Evolutionary conservation across 2,113 vertebrate species (phyloP), one percentile per base, ranked within the genome.

Genomic region (Scomber colias): DNA sequence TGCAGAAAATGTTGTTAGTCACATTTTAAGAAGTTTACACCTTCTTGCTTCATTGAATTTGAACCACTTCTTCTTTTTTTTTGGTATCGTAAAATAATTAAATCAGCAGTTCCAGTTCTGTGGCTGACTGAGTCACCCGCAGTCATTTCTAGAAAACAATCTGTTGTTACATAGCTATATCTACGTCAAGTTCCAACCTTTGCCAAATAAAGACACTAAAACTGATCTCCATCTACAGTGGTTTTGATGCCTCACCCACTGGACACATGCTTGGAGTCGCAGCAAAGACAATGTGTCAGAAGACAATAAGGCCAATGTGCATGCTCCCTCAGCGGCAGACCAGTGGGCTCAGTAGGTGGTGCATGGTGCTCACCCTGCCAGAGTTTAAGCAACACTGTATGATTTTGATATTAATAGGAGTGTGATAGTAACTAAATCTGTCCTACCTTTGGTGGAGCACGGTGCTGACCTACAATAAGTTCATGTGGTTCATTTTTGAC

Each of bases 281-380:
- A 68, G 59, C 84, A 14, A 57, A 81, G 35, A 82, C 80, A 74
- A 70, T 76, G 75, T 35, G 35, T 62, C 53, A 51, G 64, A 81
- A 61, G 72, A 92, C 90, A 92, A 88, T 87, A 82, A 76, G 66
- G 24, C 79, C 79, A 88, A 84, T 89, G 90, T 90, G 64, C 46
- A 9, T 3, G 30, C 59, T 65, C 51, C 49, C 53, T 70, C 46
- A 46, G 51, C 4, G 24, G 68, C 49, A 63, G 80, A 40, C 54
- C n/a, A 27, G 73, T 75, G 62, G 12, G 35, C 35, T 40, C 35
- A 40, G 35, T 40, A 40, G 35, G 35, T 40, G 35, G 35, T 2
- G 35, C 35, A 40, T 40, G 35, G 7, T 40, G 35, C 35, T 40
- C 8, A 9, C 35, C 35, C 35, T 40, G 35, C 6, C 35, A 40